A percentile compares a stretch with the other conserved stretches of the same genome.
phyloP scores from a whole-genome alignment of 2,113 vertebrate genomes.

The Emydocephalus ijimae region DNA sequence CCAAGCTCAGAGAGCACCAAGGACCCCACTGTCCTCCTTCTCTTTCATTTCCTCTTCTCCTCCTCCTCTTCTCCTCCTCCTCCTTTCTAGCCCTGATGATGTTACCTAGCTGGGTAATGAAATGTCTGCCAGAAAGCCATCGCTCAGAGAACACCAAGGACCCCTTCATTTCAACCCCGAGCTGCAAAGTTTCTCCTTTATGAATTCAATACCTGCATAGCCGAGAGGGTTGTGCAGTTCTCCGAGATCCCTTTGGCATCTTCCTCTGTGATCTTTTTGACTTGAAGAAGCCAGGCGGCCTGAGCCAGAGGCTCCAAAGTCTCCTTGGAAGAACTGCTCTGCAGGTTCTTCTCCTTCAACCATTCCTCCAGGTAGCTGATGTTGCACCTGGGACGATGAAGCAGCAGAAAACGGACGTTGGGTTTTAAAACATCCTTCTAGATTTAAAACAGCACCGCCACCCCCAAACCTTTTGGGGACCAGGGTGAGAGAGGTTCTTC shows the following conservation, averaged over 20 bases:
- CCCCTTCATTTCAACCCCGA: too few species aligned
- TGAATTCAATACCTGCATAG: slow-evolving; percentile 83
- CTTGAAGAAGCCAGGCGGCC: slow-evolving; percentile 93
- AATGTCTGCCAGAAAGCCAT: neutral
- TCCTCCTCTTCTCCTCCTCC: too few species aligned
- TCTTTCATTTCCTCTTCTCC: too few species aligned
- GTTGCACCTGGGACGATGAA: slow-evolving; percentile 79
- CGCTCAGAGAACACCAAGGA: neutral
- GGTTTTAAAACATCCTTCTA: neutral
- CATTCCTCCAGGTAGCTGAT: slow-evolving; percentile 98
- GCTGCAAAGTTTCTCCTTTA: neutral
- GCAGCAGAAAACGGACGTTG: too few species aligned
- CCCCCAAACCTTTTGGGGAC: neutral
- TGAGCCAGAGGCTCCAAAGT: slow-evolving; percentile 88
- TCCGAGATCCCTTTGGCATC: slow-evolving; percentile 88
- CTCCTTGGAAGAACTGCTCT: slow-evolving; percentile 80
- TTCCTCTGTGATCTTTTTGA: slow-evolving; percentile 91
- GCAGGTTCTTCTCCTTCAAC: slow-evolving; percentile 92
- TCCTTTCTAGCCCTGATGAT: too few species aligned
- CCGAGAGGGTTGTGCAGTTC: slow-evolving; percentile 81
- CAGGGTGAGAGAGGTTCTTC: too few species aligned
- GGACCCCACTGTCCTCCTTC: too few species aligned
- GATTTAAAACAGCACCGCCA: too few species aligned
- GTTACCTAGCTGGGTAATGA: neutral
- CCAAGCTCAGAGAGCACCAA: too few species aligned